Base-by-base conservation (phyloP, 2,797 vertebrate genomes). In the Hemitrygon akajei region DNA sequence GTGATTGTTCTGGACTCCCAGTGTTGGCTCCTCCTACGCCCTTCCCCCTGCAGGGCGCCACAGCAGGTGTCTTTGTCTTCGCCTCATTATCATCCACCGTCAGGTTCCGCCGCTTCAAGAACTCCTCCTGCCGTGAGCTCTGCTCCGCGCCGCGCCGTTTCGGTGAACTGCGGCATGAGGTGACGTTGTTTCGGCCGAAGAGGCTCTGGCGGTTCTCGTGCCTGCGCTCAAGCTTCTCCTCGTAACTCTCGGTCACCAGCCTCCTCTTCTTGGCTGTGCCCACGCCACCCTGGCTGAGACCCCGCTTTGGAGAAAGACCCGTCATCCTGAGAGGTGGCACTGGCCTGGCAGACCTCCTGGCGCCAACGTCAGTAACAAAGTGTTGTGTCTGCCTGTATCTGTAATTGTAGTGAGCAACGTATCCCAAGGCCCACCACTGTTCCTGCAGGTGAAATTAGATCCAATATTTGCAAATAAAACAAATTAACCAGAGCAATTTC, bases 91-190 rank as follows among this genome's bases (percentile, higher is more conserved):
- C 94, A 58, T 95, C 95, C 34, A 92, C 16, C 0, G 2, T 94
- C 94, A 97, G 94, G 93, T 96, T 96, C 22, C 97, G 96, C 94
- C 96, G 96, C 60, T 94, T 94, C 75, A 96, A 95, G 94, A 97
- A 96, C 94, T 96, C 96, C 9, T 82, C 94, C 0, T 96, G 96
- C 0, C 97, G 96, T 0, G 96, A 96, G 77, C 94, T 95, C 91
- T 94, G 95, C 27, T 93, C 71, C 11, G 37, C 37, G 71, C 94
- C 80, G 79, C 94, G 73, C 22, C 14, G 16, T 20, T 92, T 93
- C 5, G n/a, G 0, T 0, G 76, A 94, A 22, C 0, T 95, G 20
- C 96, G 95, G 94, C 96, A 95, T 3, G 93, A 87, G 0, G 95
- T 97, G 93, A 22, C 0, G 0, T 96, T 96, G 94, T 92, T 93